Evolutionary conservation across 1,140 invertebrate species (phyloP), one percentile per base, ranked within the genome.

Genomic region (Magallana angulata): DNA sequence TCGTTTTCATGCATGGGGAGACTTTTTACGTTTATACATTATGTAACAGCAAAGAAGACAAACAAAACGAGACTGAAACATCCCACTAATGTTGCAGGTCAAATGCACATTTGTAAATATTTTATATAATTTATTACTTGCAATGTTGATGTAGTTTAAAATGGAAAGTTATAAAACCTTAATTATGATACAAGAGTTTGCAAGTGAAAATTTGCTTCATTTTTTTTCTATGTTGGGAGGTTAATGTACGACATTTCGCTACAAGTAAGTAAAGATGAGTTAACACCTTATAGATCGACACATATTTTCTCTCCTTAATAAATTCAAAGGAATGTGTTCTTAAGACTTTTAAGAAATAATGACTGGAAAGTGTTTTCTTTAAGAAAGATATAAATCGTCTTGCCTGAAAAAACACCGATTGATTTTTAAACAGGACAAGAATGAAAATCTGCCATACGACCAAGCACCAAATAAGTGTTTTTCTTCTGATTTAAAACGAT

Each of bases 401-500:
- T 76, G 68, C 68, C 68, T 76, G 68, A 76, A 76, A 76, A 76
- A 76, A 76, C 68, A 76, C 24, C 68, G 36, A 76, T 76, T 76
- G 68, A 76, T 76, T 76, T 76, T 76, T 76, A 76, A 76, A 76
- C 68, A 76, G 68, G 68, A 76, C 24, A 76, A 76, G 68, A 76
- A 76, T 76, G 68, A 76, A 76, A 76, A 76, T 30, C 68, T 76
- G 68, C 68, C 24, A 11, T 76, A 76, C 11, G 68, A 30, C 68
- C 24, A 30, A 76, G 36, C 24, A 24, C 24, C 24, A 30, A 76
- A 76, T 76, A 18, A 18, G 12, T 76, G 68, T 76, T 76, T 76
- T 24, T 76, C 68, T 76, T 36, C 24, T 76, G 68, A 76, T 76
- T 76, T 76, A 76, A 76, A 76, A 76, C 68, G 68, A 76, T 76